These are phyloP conservation scores for Busseola fusca DNA, from an alignment of 2,888 invertebrate genomes.

Conservation along the genomic window DNA sequence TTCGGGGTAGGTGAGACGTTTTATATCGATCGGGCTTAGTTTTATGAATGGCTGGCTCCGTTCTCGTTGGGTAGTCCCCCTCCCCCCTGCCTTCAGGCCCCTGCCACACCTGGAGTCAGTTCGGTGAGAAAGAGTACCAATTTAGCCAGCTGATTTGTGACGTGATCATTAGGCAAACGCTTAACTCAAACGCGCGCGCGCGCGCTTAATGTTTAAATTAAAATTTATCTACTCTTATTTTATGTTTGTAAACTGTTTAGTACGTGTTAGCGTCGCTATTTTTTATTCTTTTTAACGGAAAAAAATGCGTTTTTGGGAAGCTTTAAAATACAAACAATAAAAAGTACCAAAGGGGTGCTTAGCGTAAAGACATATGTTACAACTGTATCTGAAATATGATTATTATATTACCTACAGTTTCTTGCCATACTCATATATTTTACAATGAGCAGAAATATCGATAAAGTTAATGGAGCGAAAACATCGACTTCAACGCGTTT, in stretches of 20 bases:
- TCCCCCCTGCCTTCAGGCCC: conserved; percentile 48
- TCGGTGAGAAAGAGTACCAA: conserved; percentile 64
- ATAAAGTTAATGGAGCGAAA: conserved; percentile 11
- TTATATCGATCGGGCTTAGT: conserved; percentile 84
- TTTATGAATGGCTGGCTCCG: conserved; percentile 84
- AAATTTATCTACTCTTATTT: conserved; percentile 38
- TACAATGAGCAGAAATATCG: background rate
- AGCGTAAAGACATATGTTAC: background rate
- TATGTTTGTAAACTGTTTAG: conserved; percentile 20
- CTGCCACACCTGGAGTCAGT: conserved; percentile 59
- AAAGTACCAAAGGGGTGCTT: background rate
- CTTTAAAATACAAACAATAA: background rate
- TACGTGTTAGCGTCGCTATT: background rate
- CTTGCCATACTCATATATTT: background rate
- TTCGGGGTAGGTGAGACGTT: conserved; percentile 71
- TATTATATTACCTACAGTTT: background rate
- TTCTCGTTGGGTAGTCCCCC: conserved; percentile 51
- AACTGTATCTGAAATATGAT: background rate
- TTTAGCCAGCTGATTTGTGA: conserved; percentile 77
- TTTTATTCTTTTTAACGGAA: background rate
- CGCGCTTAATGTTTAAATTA: conserved; percentile 44
- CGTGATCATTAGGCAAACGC: conserved; percentile 71
- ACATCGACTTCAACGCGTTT: conserved; percentile 16
- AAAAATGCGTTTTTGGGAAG: background rate
- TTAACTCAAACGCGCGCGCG: conserved; percentile 65